Conservation (phyloP, 2,797 vertebrate genomes). For the Sebastes ruberrimus region DNA sequence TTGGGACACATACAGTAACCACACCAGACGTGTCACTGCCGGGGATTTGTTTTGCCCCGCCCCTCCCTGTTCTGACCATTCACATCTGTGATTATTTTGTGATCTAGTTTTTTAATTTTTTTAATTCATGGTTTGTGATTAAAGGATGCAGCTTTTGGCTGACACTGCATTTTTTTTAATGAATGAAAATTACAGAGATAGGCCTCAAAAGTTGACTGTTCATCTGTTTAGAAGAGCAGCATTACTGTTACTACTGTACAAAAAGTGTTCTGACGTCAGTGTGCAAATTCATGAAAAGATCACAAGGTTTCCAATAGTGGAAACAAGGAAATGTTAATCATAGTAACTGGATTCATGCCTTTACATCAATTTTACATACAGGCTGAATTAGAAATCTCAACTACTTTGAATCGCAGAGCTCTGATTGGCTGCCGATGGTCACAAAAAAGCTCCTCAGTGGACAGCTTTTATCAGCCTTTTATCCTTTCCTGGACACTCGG, state of each 20-base stretch:
- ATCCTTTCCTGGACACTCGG: background rate
- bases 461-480: background rate
- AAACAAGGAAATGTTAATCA: background rate
- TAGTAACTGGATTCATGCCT: background rate
- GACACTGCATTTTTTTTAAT: background rate
- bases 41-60: too few species aligned
- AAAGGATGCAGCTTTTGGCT: background rate
- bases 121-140: background rate
- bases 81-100: too few species aligned
- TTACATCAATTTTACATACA: background rate
- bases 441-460: background rate
- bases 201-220: background rate
- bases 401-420: background rate
- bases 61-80: too few species aligned
- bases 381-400: background rate
- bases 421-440: background rate
- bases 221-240: background rate
- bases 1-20: too few species aligned
- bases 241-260: background rate
- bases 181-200: background rate
- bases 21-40: too few species aligned
- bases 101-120: background rate
- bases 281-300: background rate
- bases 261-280: too few species aligned
- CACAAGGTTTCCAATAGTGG: background rate